Evolutionary conservation across 1,140 invertebrate species (phyloP), one percentile per base, ranked within the genome.

Genomic region (Anastatus disparis): DNA sequence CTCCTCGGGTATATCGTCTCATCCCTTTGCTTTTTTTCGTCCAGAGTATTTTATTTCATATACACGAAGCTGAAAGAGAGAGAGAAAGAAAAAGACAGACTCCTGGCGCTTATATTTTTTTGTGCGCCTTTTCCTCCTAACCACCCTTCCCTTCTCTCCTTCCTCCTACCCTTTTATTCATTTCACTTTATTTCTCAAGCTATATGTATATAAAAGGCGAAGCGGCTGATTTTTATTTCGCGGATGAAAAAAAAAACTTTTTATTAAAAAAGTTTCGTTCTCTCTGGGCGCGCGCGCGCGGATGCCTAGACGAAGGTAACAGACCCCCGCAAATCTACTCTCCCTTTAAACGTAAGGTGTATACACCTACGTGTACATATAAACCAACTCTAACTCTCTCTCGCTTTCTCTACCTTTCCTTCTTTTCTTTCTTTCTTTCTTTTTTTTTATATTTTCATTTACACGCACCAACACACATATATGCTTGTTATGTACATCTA

Each of bases 211-310:
- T n/a, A n/a, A 31, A 55, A 15, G 10, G 50, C 26, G 22, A n/a
- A 27, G 22, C 3, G 69, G 74, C 71, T 75, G 76, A 80, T 81
- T 81, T 81, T 81, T 82, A 79, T 81, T 82, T 81, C 77, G 31
- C 22, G 44, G 2, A n/a, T n/a, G n/a, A n/a, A 77, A 82, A 83
- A 83, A 35, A 67, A 82, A 84, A 76, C 82, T 83, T 84, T 84
- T 84, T 84, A 84, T 82, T 84, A 84, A 84, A 83, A 84, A 84
- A 84, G 81, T 84, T 84, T 77, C 71, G 52, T 70, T 59, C 56
- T 35, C 31, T 35, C 31, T 59, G n/a, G n/a, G n/a, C n/a, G n/a
- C n/a, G n/a, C n/a, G n/a, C 27, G 15, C 53, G 27, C 53, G 53
- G 53, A 56, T 38, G 27, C 53, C 31, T 56, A 56, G 27, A 15